A percentile compares a stretch with the other conserved stretches of the same genome.
Conservation (phyloP, 2,113 vertebrate species). For the Donacobius atricapilla region DNA sequence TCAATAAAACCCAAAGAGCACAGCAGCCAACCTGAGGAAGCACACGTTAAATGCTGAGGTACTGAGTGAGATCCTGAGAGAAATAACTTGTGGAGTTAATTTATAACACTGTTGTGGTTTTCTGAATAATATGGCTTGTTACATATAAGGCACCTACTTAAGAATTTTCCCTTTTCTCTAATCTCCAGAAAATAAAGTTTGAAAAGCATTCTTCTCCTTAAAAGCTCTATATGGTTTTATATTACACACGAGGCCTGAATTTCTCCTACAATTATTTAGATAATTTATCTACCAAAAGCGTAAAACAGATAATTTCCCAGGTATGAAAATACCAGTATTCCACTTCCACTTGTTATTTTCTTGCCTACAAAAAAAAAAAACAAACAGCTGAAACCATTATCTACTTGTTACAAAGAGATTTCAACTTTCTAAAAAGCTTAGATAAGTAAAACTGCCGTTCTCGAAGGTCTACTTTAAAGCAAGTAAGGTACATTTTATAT, state of each 20-base stretch:
- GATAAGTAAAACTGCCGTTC: slow-evolving; percentile 43
- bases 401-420: slow-evolving; percentile 31
- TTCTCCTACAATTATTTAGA: slow-evolving; percentile 15
- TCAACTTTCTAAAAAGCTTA: slow-evolving; percentile 52
- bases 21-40: background rate
- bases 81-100: background rate
- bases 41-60: background rate
- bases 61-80: background rate
- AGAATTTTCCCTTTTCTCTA: slow-evolving; percentile 8
- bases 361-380: background rate
- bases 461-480: slow-evolving; percentile 48
- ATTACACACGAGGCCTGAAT: background rate
- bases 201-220: slow-evolving; percentile 33
- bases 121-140: background rate
- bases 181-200: slow-evolving; percentile 37
- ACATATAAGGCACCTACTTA: background rate
- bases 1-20: background rate
- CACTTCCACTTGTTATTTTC: slow-evolving; percentile 24
- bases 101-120: background rate
- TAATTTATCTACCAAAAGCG: slow-evolving; percentile 11
- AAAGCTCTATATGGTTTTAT: background rate
- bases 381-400: slow-evolving; percentile 28
- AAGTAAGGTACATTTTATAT: slow-evolving; percentile 31
- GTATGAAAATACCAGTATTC: slow-evolving; percentile 19
- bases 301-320: slow-evolving; percentile 22